A percentile compares a stretch with the other conserved stretches of the same genome.
Conservation (phyloP, 2,888 invertebrate species). For the Schrankia costaestrigalis region DNA sequence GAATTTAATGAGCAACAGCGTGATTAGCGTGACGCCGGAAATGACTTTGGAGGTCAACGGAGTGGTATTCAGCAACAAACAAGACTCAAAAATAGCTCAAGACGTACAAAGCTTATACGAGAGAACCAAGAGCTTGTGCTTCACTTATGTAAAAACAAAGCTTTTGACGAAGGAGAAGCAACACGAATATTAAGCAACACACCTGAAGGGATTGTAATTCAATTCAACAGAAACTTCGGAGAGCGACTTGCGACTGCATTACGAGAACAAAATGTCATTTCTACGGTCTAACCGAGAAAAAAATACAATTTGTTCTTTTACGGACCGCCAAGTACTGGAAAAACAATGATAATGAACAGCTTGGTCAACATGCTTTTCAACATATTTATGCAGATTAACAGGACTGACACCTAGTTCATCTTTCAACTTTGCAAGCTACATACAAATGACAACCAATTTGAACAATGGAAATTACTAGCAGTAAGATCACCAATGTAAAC, state of each 20-base stretch:
- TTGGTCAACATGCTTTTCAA: too few relatives aligned
- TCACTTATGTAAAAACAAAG: conserved; percentile 7
- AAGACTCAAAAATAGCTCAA: conserved; percentile 1
- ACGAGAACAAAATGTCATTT: too few relatives aligned
- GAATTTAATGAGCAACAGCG: not conserved
- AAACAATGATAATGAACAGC: too few relatives aligned
- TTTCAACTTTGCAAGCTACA: too few relatives aligned
- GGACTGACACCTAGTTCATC: too few relatives aligned
- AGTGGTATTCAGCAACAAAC: not conserved
- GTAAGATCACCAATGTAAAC: too few relatives aligned
- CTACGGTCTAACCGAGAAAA: too few relatives aligned
- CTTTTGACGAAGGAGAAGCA: conserved; percentile 10
- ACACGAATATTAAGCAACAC: conserved; percentile 6
- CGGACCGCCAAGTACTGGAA: too few relatives aligned
- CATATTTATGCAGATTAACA: too few relatives aligned
- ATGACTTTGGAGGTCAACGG: conserved; percentile 1
- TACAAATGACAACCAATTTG: too few relatives aligned
- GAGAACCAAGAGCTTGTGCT: conserved; percentile 10
- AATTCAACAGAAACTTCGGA: conserved; percentile 4
- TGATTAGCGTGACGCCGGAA: not conserved
- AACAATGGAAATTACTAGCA: too few relatives aligned
- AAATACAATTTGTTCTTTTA: too few relatives aligned
- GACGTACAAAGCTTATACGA: conserved; percentile 1
- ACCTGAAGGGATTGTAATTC: conserved; percentile 5
- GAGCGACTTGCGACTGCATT: conserved; percentile 5